Base-by-base conservation (phyloP, 2,888 invertebrate genomes). In the Cataglyphis albicans region DNA sequence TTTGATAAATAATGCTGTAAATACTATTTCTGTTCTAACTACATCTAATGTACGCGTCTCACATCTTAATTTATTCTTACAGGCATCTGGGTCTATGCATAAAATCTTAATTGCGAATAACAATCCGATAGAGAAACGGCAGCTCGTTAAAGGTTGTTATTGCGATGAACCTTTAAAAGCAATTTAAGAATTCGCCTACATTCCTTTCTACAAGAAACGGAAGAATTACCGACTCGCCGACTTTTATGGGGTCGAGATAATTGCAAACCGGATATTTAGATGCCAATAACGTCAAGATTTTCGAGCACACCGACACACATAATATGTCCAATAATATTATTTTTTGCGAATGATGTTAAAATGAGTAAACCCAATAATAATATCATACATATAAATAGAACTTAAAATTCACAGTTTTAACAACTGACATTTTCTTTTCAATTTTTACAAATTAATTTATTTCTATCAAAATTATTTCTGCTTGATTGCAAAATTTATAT, bases 151-250 rank as follows among this genome's bases (percentile, higher is more conserved):
- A 76, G 55, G 55, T 38, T 52, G 52, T 68, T 55, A 67, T 35
- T 68, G 70, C 68, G 67, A 52, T 12, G 25, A 35, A 52, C 3
- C n/a, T 68, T 75, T 52, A 25, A 35, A 52, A 35, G 48, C 35
- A 70, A 55, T 29, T 29, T 44, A 74, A 25, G 25, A 75, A 55
- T 75, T 75, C 52, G 55, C 38, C 38, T 38, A 38, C n/a, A n/a
- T n/a, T 25, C 25, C 41, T 21, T 70, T 52, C 7, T 52, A 52
- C 38, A 70, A 68, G 68, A 76, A 76, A n/a, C 25, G 70, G 48
- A 35, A 35, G 74, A 65, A 48, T 87, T 76, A 84, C 81, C 87
- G 87, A 82, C 82, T 86, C 86, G 82, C 83, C 84, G 81, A 82
- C 74, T 83, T 80, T 73, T 83, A 78, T 65, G 55, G 52, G 76